Percentiles rank a stretch among this genome's conserved stretches.
Conservation (phyloP, 2,888 invertebrate genomes). For the Sphinx pinastri region DNA sequence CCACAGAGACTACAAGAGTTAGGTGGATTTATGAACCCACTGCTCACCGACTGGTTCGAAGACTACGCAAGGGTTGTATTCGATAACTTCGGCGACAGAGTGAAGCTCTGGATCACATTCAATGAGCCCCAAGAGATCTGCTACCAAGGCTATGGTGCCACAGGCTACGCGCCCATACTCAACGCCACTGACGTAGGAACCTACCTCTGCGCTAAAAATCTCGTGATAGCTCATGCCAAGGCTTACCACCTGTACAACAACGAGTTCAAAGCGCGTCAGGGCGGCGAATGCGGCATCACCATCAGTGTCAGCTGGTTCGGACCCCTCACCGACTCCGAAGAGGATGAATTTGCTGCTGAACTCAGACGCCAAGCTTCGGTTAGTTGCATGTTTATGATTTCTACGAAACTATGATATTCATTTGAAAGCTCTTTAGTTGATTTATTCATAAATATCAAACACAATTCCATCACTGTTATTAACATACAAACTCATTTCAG, state of each 20-base stretch:
- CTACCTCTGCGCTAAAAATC: constrained; percentile 74
- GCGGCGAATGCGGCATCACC: constrained; percentile 57
- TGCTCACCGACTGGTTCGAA: constrained; percentile 72
- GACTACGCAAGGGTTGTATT: constrained; percentile 75
- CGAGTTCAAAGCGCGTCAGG: constrained; percentile 54
- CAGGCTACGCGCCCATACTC: constrained; percentile 55
- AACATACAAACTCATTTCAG: constrained; percentile 44
- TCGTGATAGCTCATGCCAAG: constrained; percentile 80
- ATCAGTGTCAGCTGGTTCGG: constrained; percentile 55
- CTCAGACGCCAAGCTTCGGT: constrained; percentile 54
- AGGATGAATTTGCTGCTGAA: constrained; percentile 67
- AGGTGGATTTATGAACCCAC: constrained; percentile 56
- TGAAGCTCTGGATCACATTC: constrained; percentile 81
- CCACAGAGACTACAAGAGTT: constrained; percentile 44
- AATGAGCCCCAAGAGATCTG: constrained; percentile 79
- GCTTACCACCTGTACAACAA: constrained; percentile 64
- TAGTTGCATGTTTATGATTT: constrained; percentile 17
- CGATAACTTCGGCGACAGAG: constrained; percentile 71
- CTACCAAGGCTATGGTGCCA: constrained; percentile 69
- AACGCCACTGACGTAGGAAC: constrained; percentile 68
- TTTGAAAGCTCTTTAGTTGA: neutral
- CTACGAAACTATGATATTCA: too few species aligned
- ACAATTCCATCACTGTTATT: neutral
- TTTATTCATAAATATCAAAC: neutral
- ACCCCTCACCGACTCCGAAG: constrained; percentile 55